Conservation (phyloP, 2,797 vertebrate species). For the Phrynocephalus vlangalii region DNA sequence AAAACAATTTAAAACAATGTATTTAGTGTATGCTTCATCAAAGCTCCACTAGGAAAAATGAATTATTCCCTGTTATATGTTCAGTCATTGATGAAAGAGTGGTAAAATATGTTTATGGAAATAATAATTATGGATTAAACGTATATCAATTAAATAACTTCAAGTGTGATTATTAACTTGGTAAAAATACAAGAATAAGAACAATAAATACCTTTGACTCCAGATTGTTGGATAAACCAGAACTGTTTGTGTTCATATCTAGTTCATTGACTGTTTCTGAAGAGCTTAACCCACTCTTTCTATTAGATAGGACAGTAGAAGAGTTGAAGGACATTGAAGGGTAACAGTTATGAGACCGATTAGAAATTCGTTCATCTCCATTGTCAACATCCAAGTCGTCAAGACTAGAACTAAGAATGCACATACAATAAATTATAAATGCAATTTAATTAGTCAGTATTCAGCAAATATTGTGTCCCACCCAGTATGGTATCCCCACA, state of each 20-base stretch:
- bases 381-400: slow-evolving; percentile 90
- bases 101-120: background rate
- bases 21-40: background rate
- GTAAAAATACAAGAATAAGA: background rate
- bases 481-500: background rate
- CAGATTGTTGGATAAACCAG: slow-evolving; percentile 75
- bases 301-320: slow-evolving; percentile 64
- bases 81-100: background rate
- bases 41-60: background rate
- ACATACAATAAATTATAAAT: slow-evolving; percentile 34
- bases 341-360: slow-evolving; percentile 67
- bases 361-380: slow-evolving; percentile 74
- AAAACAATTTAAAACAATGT: no score
- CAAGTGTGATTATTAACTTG: slow-evolving; percentile 2
- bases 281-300: slow-evolving; percentile 75
- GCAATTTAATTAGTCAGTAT: background rate
- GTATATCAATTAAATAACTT: background rate
- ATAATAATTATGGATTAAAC: background rate
- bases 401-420: slow-evolving; percentile 82
- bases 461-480: background rate
- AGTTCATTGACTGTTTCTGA: slow-evolving; percentile 68
- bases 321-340: slow-evolving; percentile 66
- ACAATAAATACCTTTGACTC: slow-evolving; percentile 80
- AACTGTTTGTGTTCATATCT: slow-evolving; percentile 75
- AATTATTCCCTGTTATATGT: background rate